Conservation (phyloP, 2,797 vertebrate species). For the Bovichtus variegatus region DNA sequence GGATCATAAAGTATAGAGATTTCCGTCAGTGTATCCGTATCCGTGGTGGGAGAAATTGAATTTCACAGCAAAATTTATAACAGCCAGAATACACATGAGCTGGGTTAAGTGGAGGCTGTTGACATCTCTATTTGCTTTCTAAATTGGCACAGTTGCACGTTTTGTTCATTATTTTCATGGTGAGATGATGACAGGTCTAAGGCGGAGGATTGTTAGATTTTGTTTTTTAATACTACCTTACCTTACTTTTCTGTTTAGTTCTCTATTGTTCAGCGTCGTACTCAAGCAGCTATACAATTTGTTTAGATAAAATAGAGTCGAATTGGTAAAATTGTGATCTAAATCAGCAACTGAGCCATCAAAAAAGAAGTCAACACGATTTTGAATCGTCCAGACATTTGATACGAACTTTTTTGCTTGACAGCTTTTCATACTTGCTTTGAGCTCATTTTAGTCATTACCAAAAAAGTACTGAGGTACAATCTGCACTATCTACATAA, state of each 20-base stretch:
- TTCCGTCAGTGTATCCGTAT: conserved; percentile 63
- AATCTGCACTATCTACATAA: not conserved
- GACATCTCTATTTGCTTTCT: conserved; percentile 63
- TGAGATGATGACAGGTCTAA: not conserved
- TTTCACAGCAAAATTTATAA: conserved; percentile 74
- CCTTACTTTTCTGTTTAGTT: not conserved
- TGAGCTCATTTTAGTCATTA: not conserved
- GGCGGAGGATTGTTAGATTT: not conserved
- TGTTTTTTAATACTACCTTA: not conserved
- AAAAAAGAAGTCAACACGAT: not conserved
- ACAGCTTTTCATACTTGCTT: not conserved
- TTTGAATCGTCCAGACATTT: not conserved
- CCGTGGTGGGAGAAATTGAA: conserved; percentile 64
- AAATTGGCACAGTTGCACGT: conserved; percentile 24
- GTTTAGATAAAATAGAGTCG: not conserved
- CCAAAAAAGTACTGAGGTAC: not conserved
- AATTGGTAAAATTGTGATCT: not conserved
- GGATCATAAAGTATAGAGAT: conserved; percentile 69
- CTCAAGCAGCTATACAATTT: not conserved
- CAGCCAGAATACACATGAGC: conserved; percentile 52
- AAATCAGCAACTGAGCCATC: not conserved
- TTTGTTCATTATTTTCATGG: conserved; percentile 13
- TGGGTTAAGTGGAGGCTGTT: conserved; percentile 58
- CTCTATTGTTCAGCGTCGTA: not conserved
- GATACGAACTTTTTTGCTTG: no score